Percentiles rank a stretch among this genome's conserved stretches.
Evolutionary conservation across 2,797 vertebrate species (phyloP).

Genomic region (Triplophysa yarkandensis): DNA sequence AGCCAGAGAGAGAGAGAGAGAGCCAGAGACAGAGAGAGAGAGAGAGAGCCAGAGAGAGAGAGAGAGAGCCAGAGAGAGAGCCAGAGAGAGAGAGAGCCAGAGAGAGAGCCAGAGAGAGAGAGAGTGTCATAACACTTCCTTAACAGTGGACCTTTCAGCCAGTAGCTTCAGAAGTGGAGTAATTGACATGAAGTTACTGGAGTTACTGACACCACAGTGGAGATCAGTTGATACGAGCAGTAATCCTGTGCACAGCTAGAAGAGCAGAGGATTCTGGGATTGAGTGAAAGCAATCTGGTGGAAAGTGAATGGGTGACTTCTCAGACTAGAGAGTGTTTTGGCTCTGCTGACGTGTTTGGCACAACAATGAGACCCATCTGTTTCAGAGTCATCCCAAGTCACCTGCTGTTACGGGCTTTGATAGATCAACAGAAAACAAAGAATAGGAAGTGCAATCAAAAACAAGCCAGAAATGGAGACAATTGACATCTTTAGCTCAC

Average conservation of each 20-base stretch:
- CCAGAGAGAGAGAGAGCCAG: background rate
- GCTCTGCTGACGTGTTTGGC: constrained; percentile 66
- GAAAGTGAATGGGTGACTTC: constrained; percentile 43
- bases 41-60: constrained; percentile 3
- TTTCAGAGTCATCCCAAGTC: constrained; percentile 58
- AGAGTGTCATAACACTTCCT: constrained; percentile 23
- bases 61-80: too few species aligned
- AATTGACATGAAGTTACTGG: constrained; percentile 58
- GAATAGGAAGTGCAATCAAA: constrained; percentile 53
- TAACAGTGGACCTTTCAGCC: constrained; percentile 34
- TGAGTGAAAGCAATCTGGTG: constrained; percentile 37
- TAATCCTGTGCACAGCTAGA: constrained; percentile 50
- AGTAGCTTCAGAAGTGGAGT: constrained; percentile 30
- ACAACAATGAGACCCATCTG: constrained; percentile 66
- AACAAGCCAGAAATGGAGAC: constrained; percentile 60
- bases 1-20: constrained; percentile 10
- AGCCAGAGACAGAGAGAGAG: background rate
- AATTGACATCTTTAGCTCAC: constrained; percentile 65
- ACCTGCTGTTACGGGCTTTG: constrained; percentile 65
- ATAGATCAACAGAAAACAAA: constrained; percentile 63
- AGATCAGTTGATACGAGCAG: constrained; percentile 54
- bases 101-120: background rate
- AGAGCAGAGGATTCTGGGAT: background rate
- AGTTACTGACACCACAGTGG: constrained; percentile 57
- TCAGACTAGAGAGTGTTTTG: constrained; percentile 43